Evolutionary conservation across 2,797 vertebrate genomes (phyloP).

Genomic region (Characodon lateralis): DNA sequence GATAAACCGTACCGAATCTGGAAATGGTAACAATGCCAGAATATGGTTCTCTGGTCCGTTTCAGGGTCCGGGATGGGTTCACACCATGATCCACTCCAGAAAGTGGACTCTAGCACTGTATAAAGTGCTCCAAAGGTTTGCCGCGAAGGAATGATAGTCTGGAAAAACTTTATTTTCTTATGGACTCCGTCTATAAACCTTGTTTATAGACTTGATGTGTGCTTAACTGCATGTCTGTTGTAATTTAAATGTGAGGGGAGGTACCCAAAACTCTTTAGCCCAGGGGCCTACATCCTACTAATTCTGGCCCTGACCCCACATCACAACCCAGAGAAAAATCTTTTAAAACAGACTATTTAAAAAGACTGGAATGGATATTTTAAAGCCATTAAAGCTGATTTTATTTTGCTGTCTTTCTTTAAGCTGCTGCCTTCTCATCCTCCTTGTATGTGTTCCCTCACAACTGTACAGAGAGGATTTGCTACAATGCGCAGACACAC

Average conservation of each 20-base stretch:
- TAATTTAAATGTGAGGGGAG: background rate
- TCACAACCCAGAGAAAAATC: background rate
- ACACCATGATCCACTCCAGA: too few relatives aligned
- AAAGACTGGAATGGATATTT: background rate
- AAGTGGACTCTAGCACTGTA: too few relatives aligned
- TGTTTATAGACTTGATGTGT: too few relatives aligned
- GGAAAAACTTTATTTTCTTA: too few relatives aligned
- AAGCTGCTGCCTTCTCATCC: constrained; percentile 58
- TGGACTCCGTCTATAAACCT: too few relatives aligned
- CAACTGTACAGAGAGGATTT: constrained; percentile 76
- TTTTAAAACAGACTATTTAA: background rate
- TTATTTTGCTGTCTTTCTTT: constrained; percentile 24
- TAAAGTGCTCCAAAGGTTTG: too few relatives aligned
- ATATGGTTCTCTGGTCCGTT: too few relatives aligned
- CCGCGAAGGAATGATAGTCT: too few relatives aligned
- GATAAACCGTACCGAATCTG: too few relatives aligned
- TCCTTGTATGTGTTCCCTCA: constrained; percentile 71
- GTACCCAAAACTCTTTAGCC: background rate
- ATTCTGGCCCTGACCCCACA: background rate
- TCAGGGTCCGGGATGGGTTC: too few relatives aligned
- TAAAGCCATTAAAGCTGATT: constrained; percentile 22
- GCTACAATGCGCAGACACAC: constrained; percentile 52
- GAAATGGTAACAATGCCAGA: too few relatives aligned
- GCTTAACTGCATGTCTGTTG: background rate
- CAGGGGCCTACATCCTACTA: background rate